phyloP scores from a whole-genome alignment of 2,797 vertebrate genomes.

The Fistularia tabacaria region DNA sequence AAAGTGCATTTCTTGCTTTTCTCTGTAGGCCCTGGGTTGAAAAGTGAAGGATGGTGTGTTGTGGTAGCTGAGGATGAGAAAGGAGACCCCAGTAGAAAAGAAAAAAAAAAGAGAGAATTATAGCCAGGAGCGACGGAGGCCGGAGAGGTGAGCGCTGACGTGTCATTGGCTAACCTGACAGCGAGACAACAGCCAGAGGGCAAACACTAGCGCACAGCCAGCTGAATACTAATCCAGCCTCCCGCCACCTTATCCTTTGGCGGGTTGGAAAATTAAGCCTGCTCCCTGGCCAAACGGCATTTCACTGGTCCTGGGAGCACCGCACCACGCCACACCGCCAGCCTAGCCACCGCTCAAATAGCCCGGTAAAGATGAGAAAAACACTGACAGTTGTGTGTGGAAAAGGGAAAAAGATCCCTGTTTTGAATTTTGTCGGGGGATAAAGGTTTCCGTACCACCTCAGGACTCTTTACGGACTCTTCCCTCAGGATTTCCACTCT shows the following conservation, averaged over 20 bases:
- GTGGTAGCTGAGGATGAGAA: too few species aligned
- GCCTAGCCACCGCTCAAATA: too few species aligned
- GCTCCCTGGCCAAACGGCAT: slow-evolving; percentile 28
- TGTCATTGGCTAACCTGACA: slow-evolving; percentile 56
- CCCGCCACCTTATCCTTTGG: slow-evolving; percentile 25
- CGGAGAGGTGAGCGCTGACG: slow-evolving; percentile 44
- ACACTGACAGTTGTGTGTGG: too few species aligned
- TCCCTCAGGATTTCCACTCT: too few species aligned
- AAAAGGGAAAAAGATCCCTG: too few species aligned
- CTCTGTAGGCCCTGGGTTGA: too few species aligned
- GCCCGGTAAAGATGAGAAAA: too few species aligned
- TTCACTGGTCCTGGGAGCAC: slow-evolving; percentile 20
- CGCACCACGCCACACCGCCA: background rate
- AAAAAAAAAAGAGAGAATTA: slow-evolving; percentile 15
- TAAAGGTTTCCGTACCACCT: too few species aligned
- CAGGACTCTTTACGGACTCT: too few species aligned
- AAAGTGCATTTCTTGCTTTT: too few species aligned
- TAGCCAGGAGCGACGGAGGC: slow-evolving; percentile 29
- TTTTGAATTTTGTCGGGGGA: too few species aligned
- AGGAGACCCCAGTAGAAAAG: background rate
- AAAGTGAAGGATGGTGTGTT: too few species aligned
- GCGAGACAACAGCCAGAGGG: slow-evolving; percentile 59
- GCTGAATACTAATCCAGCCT: slow-evolving; percentile 59
- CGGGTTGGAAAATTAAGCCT: slow-evolving; percentile 41
- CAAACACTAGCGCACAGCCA: slow-evolving; percentile 51